phyloP scores from a whole-genome alignment of 2,113 vertebrate species.

The Vulpes ferrilata region DNA sequence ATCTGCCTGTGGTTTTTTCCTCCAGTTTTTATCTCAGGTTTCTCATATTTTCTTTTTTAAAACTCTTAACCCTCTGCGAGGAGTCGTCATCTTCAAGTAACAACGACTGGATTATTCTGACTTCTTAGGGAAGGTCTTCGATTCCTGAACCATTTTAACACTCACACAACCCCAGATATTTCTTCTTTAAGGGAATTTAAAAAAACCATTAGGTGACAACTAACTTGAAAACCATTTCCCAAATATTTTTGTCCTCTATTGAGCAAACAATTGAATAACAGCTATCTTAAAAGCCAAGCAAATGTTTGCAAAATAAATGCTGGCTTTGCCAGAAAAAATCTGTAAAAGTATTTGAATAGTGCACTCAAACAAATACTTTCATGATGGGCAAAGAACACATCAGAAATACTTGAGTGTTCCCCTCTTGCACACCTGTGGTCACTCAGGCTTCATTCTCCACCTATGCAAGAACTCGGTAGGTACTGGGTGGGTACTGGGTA shows the following conservation, averaged over 20 bases:
- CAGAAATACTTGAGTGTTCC: background rate
- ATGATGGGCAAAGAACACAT: rapidly evolving
- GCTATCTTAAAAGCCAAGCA: background rate
- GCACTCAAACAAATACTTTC: background rate
- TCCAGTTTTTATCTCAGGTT: background rate
- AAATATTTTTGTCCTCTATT: background rate
- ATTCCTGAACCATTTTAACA: background rate
- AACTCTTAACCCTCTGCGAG: background rate
- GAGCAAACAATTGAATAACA: background rate
- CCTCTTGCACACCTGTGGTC: rapidly evolving
- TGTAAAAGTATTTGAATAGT: background rate
- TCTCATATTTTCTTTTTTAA: background rate
- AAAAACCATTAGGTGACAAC: background rate
- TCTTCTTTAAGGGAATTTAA: background rate
- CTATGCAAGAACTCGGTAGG: rapidly evolving
- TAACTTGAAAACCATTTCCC: background rate
- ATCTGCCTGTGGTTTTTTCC: rapidly evolving
- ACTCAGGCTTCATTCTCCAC: rapidly evolving
- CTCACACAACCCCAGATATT: background rate
- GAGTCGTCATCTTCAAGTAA: no score
- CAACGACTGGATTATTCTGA: no score
- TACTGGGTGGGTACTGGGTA: rapidly evolving
- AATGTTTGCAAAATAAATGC: constrained; percentile 34
- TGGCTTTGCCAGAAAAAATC: background rate
- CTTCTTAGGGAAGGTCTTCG: background rate